Evolutionary conservation across 2,113 vertebrate genomes (phyloP), one percentile per base, ranked within the genome.

Genomic region (Orientallactaga bullata): DNA sequence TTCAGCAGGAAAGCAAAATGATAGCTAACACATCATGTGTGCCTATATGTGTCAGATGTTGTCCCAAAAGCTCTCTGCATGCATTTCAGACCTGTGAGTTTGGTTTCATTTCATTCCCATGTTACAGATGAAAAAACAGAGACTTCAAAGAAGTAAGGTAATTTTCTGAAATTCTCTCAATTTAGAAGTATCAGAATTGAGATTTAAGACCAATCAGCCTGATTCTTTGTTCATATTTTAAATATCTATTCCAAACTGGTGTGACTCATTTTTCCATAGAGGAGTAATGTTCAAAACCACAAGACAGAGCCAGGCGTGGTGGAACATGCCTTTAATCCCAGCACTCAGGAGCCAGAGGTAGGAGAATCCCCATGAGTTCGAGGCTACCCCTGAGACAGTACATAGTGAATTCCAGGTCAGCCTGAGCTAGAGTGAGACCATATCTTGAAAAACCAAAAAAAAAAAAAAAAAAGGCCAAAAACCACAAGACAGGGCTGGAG

Each of bases 51-150:
- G 65, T 77, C 84, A 66, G 66, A 13, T 66, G n/a, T 82, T n/a
- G 39, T 91, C 16, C 30, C 47, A 82, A 1, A 65, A 65, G 20
- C n/a, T 69, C 37, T 73, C 7, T 17, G 11, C 69, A 16, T 3
- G 5, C 47, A 37, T 60, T 88, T 78, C 3, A 81, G 68, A n/a
- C 58, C 35, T 58, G 17, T 35, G 32, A 60, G 30, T 71, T 69
- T 37, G 37, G 35, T 55, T 95, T 83, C 32, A 77, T 87, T 81
- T 60, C 23, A 71, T 71, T 30, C 90, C 82, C 20, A 55, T 79
- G 90, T 95, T 82, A 88, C 71, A 90, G 39, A 51, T 73, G 68
- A 88, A 68, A 90, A 88, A 90, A 79, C 37, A 89, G 74, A 95
- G 78, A 10, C 37, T 94, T 82, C 12, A 72, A 72, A 61, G 47